Conservation (phyloP, 1,140 invertebrate species). For the Diploscapter pachys region DNA sequence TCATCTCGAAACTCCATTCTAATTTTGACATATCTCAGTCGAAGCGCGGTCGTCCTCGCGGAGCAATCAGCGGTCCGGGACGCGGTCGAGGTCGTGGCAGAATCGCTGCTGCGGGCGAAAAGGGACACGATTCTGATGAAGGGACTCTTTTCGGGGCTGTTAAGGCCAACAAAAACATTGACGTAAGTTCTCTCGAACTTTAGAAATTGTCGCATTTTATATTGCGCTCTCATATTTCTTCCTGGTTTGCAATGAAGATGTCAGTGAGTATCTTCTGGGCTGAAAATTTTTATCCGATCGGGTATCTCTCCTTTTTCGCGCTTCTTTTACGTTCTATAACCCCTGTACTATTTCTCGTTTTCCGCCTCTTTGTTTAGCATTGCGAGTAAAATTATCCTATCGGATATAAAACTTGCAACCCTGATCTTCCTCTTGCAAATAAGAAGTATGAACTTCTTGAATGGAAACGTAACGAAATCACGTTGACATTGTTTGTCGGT, state of each 20-base stretch:
- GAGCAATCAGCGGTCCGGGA: constrained; percentile 12
- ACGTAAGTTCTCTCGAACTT: constrained; percentile 20
- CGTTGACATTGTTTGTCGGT: too few species aligned
- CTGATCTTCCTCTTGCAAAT: too few species aligned
- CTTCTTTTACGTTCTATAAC: neutral
- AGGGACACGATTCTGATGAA: constrained; percentile 21
- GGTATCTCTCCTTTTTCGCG: neutral
- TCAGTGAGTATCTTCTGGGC: constrained; percentile 8
- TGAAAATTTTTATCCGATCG: neutral
- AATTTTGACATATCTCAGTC: neutral
- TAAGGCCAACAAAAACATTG: constrained; percentile 29
- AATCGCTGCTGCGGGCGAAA: neutral
- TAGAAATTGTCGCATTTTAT: neutral
- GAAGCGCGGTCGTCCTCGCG: constrained; percentile 24
- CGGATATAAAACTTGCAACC: too few species aligned
- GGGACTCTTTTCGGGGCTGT: constrained; percentile 34
- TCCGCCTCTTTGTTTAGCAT: too few species aligned
- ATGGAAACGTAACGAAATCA: too few species aligned
- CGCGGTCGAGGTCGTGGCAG: neutral
- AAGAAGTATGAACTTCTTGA: too few species aligned
- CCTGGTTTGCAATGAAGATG: constrained; percentile 1
- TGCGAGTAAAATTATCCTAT: too few species aligned
- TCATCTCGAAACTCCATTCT: neutral
- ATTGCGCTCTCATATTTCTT: constrained; percentile 1
- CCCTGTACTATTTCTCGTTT: too few species aligned